These are phyloP conservation scores for Thecophora atra DNA, from an alignment of 2,888 invertebrate species.

Conservation along the genomic window DNA sequence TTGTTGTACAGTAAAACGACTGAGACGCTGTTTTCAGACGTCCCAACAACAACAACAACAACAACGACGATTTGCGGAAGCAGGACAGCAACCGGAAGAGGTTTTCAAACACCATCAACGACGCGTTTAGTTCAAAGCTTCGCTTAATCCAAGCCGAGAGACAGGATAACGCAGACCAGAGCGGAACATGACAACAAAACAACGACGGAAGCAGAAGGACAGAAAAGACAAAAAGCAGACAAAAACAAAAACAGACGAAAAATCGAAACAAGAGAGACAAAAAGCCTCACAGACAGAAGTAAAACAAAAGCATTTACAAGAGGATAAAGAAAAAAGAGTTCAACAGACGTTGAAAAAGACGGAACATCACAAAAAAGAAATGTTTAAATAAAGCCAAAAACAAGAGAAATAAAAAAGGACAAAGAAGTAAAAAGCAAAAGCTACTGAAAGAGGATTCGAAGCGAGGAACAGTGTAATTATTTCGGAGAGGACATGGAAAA, in stretches of 20 bases:
- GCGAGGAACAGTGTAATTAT: background rate
- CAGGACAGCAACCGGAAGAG: background rate
- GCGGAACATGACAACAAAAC: too few relatives aligned
- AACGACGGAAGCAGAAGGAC: too few relatives aligned
- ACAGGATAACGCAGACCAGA: too few relatives aligned
- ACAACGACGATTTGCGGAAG: background rate
- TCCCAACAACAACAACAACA: too few relatives aligned
- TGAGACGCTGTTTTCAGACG: too few relatives aligned
- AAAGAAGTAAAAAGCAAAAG: conserved; percentile 25
- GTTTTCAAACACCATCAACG: conserved; percentile 5
- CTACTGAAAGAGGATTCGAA: background rate
- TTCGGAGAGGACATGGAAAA: too few relatives aligned
- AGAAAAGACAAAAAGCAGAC: too few relatives aligned
- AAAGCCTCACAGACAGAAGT: too few relatives aligned
- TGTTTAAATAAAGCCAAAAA: background rate
- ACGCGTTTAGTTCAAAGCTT: background rate
- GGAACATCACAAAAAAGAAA: background rate
- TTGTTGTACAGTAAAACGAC: too few relatives aligned
- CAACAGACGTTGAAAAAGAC: background rate
- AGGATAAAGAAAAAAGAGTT: background rate
- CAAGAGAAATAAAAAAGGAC: conserved; percentile 7
- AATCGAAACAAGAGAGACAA: too few relatives aligned
- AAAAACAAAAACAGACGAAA: too few relatives aligned
- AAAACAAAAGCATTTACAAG: too few relatives aligned
- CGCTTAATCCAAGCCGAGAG: background rate